These are phyloP conservation scores for Leptatherina wallacei DNA, from an alignment of 2,797 vertebrate genomes.

Conservation along the genomic window DNA sequence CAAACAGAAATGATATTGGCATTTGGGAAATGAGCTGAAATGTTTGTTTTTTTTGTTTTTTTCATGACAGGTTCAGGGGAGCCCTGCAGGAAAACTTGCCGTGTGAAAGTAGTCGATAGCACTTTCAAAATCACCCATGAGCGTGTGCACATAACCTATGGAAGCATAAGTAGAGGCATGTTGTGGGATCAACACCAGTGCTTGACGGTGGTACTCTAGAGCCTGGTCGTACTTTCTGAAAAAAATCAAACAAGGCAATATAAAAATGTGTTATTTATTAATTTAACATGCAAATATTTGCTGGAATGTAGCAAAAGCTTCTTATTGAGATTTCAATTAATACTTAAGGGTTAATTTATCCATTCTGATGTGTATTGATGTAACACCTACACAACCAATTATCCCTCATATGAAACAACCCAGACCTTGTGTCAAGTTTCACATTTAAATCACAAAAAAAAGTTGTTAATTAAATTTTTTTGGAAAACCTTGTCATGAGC, in stretches of 20 bases:
- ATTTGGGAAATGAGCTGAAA: background rate
- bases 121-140: conserved; percentile 98
- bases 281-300: background rate
- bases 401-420: too few species aligned
- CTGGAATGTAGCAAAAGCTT: background rate
- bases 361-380: background rate
- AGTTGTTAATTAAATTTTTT: too few species aligned
- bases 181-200: conserved; percentile 95
- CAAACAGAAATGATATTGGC: too few species aligned
- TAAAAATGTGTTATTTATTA: background rate
- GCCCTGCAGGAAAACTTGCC: conserved; percentile 72
- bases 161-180: conserved; percentile 98
- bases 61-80: background rate
- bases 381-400: background rate
- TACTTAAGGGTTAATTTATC: background rate
- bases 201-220: conserved; percentile 98
- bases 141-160: conserved; percentile 97
- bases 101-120: conserved; percentile 99
- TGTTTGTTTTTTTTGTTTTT: background rate
- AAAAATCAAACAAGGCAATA: background rate
- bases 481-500: too few species aligned
- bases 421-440: too few species aligned
- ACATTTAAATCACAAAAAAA: too few species aligned
- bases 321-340: background rate
- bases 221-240: conserved; percentile 95